Conservation (phyloP, 2,888 invertebrate genomes). For the Bombylius discolor region DNA sequence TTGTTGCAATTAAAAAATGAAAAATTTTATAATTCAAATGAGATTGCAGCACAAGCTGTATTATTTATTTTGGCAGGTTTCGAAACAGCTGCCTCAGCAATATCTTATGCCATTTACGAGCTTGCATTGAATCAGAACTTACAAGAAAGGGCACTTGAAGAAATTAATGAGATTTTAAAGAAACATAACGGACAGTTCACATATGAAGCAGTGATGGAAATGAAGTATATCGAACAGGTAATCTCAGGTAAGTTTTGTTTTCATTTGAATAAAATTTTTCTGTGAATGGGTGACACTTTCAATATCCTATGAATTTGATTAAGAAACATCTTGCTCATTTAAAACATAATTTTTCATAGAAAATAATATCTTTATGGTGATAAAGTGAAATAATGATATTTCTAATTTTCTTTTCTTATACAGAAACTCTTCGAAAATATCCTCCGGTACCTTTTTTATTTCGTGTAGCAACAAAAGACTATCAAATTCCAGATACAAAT, state of each 20-base stretch:
- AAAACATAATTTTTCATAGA: too few species aligned
- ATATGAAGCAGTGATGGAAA: constrained; percentile 32
- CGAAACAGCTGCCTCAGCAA: constrained; percentile 37
- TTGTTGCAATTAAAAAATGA: constrained; percentile 21
- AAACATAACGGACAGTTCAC: constrained; percentile 27
- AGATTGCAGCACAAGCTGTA: constrained; percentile 35
- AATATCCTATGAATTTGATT: too few species aligned
- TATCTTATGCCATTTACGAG: constrained; percentile 31
- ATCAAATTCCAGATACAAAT: constrained; percentile 23
- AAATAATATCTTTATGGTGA: too few species aligned
- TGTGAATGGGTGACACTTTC: too few species aligned
- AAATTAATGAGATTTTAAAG: constrained; percentile 26
- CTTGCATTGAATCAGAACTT: constrained; percentile 32
- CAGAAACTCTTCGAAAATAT: constrained; percentile 38
- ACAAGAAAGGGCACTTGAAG: constrained; percentile 28
- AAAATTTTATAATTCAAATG: not conserved
- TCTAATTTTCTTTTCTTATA: not conserved
- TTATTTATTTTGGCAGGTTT: constrained; percentile 38
- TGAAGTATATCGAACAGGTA: constrained; percentile 35
- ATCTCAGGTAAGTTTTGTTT: constrained; percentile 25
- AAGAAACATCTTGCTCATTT: too few species aligned
- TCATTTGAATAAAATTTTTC: not conserved
- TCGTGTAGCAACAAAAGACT: constrained; percentile 27
- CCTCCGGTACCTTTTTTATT: constrained; percentile 31
- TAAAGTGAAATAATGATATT: too few species aligned